A percentile compares a stretch with the other conserved stretches of the same genome.
Evolutionary conservation across 2,797 vertebrate species (phyloP).

Genomic region (Lepus oiostolus): DNA sequence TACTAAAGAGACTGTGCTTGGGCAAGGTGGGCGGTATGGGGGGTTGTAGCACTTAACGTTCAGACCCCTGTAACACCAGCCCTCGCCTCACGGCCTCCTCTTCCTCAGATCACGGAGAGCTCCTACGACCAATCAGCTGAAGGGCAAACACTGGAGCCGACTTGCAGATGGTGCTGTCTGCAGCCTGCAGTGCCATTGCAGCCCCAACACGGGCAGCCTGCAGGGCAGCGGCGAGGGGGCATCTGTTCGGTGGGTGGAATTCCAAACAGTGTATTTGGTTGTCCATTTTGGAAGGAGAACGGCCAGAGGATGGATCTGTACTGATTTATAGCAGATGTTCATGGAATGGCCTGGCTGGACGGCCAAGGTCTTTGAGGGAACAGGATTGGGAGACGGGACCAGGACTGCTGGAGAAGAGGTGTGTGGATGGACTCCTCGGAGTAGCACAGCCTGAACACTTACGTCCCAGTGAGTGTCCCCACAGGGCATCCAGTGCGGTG

Average conservation of each 20-base stretch:
- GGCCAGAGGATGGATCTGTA: neutral
- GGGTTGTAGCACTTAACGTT: neutral
- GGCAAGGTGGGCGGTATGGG: constrained; percentile 2
- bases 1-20: neutral
- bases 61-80: neutral
- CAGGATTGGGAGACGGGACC: neutral
- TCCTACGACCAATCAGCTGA: neutral
- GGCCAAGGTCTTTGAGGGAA: constrained; percentile 24
- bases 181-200: neutral
- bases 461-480: neutral
- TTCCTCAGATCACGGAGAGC: neutral
- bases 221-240: neutral
- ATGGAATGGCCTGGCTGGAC: neutral
- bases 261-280: neutral
- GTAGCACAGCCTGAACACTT: neutral
- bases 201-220: neutral
- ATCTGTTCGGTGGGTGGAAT: neutral
- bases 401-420: constrained; percentile 31
- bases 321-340: neutral
- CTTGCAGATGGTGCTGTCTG: neutral
- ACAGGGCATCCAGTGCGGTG: neutral
- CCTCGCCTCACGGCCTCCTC: constrained; percentile 14
- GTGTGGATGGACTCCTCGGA: neutral
- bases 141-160: neutral
- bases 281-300: neutral